phyloP scores from a whole-genome alignment of 2,888 invertebrate species.

The Andrena haemorrhoa region DNA sequence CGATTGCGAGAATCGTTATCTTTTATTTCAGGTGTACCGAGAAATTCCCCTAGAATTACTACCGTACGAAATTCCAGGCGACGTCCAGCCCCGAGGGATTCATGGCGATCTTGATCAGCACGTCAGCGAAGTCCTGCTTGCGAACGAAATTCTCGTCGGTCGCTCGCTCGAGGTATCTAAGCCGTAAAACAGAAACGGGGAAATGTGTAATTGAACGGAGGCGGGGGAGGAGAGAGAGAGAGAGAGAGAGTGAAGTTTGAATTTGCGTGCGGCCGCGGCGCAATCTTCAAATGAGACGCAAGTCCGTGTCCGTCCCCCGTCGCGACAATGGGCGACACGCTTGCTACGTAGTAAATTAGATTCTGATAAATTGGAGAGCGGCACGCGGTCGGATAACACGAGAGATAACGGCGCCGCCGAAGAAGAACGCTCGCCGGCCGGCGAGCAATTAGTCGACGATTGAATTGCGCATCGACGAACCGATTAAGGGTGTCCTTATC shows the following conservation, averaged over 20 bases:
- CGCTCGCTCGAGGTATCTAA: slow-evolving; percentile 64
- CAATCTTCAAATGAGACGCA: not conserved
- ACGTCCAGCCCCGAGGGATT: slow-evolving; percentile 66
- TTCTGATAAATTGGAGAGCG: slow-evolving; percentile 37
- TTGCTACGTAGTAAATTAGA: slow-evolving; percentile 12
- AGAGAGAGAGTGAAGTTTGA: not conserved
- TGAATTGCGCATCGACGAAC: slow-evolving; percentile 43
- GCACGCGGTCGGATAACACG: slow-evolving; percentile 33
- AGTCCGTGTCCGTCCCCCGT: not conserved
- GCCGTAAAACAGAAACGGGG: not conserved
- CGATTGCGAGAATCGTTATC: not conserved
- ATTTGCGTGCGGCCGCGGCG: not conserved
- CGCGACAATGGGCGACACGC: not conserved
- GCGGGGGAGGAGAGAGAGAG: too few relatives aligned
- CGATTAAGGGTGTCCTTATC: slow-evolving; percentile 61
- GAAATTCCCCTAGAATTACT: not conserved
- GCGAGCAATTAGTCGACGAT: slow-evolving; percentile 14
- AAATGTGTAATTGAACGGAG: not conserved
- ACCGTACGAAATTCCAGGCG: slow-evolving; percentile 70
- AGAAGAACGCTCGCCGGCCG: not conserved
- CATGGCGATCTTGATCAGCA: slow-evolving; percentile 64
- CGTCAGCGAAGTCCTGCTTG: slow-evolving; percentile 65
- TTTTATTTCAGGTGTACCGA: not conserved
- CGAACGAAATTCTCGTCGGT: slow-evolving; percentile 65
- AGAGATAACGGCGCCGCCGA: not conserved